These are phyloP conservation scores for Procapra przewalskii DNA, from an alignment of 2,113 vertebrate genomes.

Conservation along the genomic window DNA sequence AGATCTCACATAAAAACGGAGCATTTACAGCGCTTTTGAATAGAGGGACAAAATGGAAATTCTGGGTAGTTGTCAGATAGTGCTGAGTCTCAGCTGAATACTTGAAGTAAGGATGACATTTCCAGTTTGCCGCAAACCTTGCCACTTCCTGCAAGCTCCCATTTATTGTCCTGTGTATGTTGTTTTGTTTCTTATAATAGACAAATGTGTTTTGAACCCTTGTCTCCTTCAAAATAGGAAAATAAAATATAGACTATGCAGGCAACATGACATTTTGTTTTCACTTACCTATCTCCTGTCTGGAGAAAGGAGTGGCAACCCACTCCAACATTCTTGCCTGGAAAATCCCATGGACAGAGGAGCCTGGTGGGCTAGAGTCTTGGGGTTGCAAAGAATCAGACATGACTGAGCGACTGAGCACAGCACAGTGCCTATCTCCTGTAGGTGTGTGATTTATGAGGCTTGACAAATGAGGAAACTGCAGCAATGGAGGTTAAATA, in stretches of 20 bases:
- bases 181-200: neutral
- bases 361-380: neutral
- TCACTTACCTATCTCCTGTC: neutral
- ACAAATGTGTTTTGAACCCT: neutral
- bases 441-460: neutral
- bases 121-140: neutral
- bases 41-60: neutral
- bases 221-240: neutral
- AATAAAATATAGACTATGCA: neutral
- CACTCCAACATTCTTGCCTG: neutral
- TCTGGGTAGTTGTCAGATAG: neutral
- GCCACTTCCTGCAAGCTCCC: neutral
- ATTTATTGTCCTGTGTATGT: neutral
- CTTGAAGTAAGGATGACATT: neutral
- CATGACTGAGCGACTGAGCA: neutral
- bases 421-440: neutral
- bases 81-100: neutral
- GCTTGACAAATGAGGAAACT: neutral
- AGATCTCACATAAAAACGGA: neutral
- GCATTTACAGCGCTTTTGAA: neutral
- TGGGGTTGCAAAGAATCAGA: neutral
- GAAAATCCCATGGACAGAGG: neutral
- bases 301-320: neutral
- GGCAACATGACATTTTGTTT: neutral
- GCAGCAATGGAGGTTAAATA: neutral